Percentiles rank a stretch among this genome's conserved stretches.
Evolutionary conservation across 1,140 invertebrate genomes (phyloP).

Genomic region (Macrostomum lignano): DNA sequence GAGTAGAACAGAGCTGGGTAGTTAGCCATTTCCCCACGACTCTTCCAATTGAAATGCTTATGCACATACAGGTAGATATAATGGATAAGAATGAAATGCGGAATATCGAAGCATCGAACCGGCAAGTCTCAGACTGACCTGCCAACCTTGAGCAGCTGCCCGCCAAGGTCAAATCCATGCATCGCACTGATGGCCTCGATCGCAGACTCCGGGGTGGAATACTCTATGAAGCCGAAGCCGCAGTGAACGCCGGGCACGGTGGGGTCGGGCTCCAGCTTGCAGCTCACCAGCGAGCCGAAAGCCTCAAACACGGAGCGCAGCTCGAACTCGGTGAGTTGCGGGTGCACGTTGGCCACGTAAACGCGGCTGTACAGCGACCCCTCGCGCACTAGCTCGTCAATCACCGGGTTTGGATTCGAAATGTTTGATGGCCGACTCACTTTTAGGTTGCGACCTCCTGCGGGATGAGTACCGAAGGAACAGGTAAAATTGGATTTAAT

Average conservation of each 20-base stretch:
- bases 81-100: no score
- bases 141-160: slow-evolving; percentile 73
- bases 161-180: slow-evolving; percentile 94
- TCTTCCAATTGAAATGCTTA: no score
- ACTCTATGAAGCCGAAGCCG: slow-evolving; percentile 98
- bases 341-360: slow-evolving; percentile 86
- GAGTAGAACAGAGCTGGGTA: no score
- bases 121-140: slow-evolving; percentile 68
- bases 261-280: slow-evolving; percentile 11
- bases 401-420: slow-evolving; percentile 93
- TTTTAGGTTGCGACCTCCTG: slow-evolving; percentile 33
- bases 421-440: slow-evolving; percentile 83
- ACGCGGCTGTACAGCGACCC: slow-evolving; percentile 89
- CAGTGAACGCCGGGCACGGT: slow-evolving; percentile 8
- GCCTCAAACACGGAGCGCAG: slow-evolving; percentile 96
- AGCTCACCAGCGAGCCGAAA: slow-evolving; percentile 55
- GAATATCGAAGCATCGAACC: no score
- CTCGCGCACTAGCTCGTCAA: slow-evolving; percentile 90
- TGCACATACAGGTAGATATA: no score
- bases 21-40: no score
- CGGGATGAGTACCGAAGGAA: no score
- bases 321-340: slow-evolving; percentile 77
- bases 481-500: no score
- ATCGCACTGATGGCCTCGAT: slow-evolving; percentile 86
- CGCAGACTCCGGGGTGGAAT: slow-evolving; percentile 62